A percentile compares a stretch with the other conserved stretches of the same genome.
These are phyloP conservation scores for Vipera latastei DNA, from an alignment of 2,797 vertebrate species.

Conservation along the genomic window DNA sequence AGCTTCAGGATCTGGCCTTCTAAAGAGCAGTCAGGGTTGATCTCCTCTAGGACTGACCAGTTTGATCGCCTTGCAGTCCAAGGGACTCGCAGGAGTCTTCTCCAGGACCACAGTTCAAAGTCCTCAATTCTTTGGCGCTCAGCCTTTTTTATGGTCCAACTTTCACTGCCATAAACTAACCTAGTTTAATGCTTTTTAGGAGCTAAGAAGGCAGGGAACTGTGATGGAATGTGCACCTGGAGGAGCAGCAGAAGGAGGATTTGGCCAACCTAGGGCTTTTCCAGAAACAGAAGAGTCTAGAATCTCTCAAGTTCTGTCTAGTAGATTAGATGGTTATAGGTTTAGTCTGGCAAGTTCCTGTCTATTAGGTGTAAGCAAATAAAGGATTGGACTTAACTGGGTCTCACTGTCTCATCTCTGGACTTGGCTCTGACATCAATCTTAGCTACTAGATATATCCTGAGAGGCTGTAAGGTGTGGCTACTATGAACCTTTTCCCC, in stretches of 20 bases:
- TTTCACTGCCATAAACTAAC: constrained; percentile 18
- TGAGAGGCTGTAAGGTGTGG: not conserved
- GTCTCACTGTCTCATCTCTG: not conserved
- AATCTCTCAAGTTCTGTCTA: not conserved
- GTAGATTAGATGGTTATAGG: not conserved
- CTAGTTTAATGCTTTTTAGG: constrained; percentile 48
- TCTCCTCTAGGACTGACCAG: no score
- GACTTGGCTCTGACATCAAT: no score
- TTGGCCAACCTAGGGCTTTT: not conserved
- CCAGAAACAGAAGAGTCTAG: not conserved
- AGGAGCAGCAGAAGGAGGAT: not conserved
- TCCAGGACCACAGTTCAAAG: no score
- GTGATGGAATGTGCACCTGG: not conserved
- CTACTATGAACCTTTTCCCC: not conserved
- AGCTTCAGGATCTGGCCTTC: no score
- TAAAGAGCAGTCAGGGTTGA: no score
- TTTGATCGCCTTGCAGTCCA: no score
- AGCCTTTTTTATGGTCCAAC: no score
- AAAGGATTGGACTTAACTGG: not conserved
- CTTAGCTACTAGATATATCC: not conserved
- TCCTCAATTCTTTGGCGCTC: no score
- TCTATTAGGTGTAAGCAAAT: not conserved
- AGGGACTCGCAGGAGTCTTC: no score
- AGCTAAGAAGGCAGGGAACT: not conserved
- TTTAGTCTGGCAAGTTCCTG: not conserved